Percentiles rank a stretch among this genome's conserved stretches.
Conservation (phyloP, 2,888 invertebrate genomes). For the Ophion ventricosus region DNA sequence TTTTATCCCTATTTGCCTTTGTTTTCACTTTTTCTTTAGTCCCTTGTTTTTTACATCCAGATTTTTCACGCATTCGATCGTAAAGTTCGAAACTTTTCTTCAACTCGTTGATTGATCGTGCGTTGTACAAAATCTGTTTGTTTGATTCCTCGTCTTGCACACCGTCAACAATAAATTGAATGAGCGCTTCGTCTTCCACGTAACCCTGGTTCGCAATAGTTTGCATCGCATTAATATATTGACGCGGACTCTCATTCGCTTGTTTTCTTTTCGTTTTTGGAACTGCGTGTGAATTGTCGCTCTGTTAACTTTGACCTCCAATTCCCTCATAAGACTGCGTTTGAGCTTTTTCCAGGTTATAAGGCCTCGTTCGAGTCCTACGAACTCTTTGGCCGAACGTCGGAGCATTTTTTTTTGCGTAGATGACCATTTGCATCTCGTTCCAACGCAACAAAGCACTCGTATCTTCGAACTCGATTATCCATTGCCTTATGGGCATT, state of each 20-base stretch:
- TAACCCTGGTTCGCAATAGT: conserved; percentile 60
- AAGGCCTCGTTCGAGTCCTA: conserved; percentile 47
- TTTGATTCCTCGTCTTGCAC: conserved; percentile 51
- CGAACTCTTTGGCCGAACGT: conserved; percentile 64
- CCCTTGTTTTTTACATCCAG: too few species aligned
- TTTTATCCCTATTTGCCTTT: neutral
- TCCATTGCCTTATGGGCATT: conserved; percentile 7
- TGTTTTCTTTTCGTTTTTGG: conserved; percentile 38
- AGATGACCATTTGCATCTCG: neutral
- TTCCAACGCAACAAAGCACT: neutral
- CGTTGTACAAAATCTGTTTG: conserved; percentile 56
- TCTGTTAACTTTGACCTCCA: conserved; percentile 58
- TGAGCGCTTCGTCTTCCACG: conserved; percentile 35
- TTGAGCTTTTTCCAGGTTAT: conserved; percentile 61
- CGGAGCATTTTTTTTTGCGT: conserved; percentile 8
- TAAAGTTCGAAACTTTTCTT: conserved; percentile 36
- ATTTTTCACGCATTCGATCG: neutral
- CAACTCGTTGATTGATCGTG: conserved; percentile 43
- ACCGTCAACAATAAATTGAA: conserved; percentile 60
- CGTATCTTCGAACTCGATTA: conserved; percentile 19
- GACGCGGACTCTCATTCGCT: conserved; percentile 50
- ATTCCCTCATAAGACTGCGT: conserved; percentile 54
- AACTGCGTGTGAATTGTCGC: conserved; percentile 59
- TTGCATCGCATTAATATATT: conserved; percentile 61
- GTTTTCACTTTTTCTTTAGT: neutral